A percentile compares a stretch with the other conserved stretches of the same genome.
These are phyloP conservation scores for Otocyon megalotis DNA, from an alignment of 2,113 vertebrate species.

Conservation along the genomic window DNA sequence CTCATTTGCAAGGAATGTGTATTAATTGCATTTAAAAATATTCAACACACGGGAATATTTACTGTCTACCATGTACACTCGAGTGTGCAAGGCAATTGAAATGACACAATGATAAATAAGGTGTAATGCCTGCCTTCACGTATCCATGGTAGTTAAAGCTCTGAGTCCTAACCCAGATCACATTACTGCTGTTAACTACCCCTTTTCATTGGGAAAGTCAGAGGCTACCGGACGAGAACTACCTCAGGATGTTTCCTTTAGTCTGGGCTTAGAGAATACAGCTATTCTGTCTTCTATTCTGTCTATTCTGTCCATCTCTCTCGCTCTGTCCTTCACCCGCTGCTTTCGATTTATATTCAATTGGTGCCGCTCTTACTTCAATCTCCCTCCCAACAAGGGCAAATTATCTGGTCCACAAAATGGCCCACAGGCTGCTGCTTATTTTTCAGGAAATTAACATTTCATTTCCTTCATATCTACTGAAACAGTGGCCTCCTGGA, in stretches of 20 bases:
- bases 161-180: not conserved
- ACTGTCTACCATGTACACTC: not conserved
- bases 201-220: not conserved
- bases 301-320: not conserved
- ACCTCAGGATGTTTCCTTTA: not conserved
- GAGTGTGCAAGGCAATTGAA: not conserved
- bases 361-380: not conserved
- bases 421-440: not conserved
- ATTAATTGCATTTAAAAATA: slow-evolving; percentile 21
- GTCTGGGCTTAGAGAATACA: not conserved
- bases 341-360: not conserved
- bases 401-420: not conserved
- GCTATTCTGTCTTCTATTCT: not conserved
- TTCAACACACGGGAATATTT: not conserved
- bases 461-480: not conserved
- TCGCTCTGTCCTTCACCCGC: not conserved
- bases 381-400: not conserved
- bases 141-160: not conserved
- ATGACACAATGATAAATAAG: not conserved
- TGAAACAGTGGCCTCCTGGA: not conserved
- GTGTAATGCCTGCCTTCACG: not conserved
- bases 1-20: not conserved
- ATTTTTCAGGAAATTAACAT: not conserved
- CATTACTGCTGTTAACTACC: not conserved
- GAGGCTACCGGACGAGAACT: not conserved